phyloP scores from a whole-genome alignment of 2,797 vertebrate species.

The Anguilla obscura region DNA sequence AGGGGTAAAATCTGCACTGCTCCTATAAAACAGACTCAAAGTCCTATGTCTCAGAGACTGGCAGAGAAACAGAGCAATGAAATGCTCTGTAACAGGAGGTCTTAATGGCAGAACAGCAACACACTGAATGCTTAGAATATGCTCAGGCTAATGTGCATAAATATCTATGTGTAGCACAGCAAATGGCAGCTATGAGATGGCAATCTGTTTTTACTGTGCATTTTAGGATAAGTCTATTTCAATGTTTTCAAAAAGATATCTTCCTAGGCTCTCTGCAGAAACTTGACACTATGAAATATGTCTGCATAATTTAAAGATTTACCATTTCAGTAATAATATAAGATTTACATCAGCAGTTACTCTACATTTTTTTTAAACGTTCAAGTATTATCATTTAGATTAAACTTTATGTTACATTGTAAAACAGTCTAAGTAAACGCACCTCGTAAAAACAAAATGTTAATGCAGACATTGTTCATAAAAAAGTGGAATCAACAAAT shows the following conservation, averaged over 20 bases:
- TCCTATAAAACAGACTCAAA: neutral
- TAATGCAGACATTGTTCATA: conserved; percentile 62
- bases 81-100: neutral
- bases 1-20: neutral
- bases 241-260: neutral
- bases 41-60: neutral
- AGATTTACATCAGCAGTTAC: conserved; percentile 21
- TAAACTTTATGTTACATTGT: conserved; percentile 36
- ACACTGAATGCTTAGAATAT: neutral
- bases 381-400: conserved; percentile 29
- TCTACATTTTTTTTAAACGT: conserved; percentile 12
- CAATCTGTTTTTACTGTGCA: conserved; percentile 9
- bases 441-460: conserved; percentile 67
- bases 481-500: conserved; percentile 68
- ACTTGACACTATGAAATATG: neutral
- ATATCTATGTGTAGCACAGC: neutral
- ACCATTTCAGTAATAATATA: conserved; percentile 22
- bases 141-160: neutral
- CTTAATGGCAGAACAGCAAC: neutral
- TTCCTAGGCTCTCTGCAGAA: neutral
- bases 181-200: neutral
- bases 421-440: conserved; percentile 58
- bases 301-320: neutral
- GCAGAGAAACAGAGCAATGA: neutral
- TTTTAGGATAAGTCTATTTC: neutral